Percentiles rank a stretch among this genome's conserved stretches.
phyloP scores from a whole-genome alignment of 2,888 invertebrate species.

The Scaptomyza cyrtandrae region DNA sequence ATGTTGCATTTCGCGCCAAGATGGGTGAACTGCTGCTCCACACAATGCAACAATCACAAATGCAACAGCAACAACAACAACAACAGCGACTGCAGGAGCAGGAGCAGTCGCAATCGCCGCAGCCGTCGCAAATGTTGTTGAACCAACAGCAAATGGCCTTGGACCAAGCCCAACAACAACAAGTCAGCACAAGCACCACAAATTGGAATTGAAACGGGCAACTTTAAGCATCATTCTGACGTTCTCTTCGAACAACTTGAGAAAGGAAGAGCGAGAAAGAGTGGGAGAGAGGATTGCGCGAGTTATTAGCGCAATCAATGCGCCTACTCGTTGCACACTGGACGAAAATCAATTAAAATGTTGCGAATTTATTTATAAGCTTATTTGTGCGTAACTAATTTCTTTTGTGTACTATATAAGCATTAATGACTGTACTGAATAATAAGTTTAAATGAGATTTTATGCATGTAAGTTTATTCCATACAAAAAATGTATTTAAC shows the following conservation, averaged over 20 bases:
- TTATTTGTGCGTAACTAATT: background rate
- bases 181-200: conserved; percentile 65
- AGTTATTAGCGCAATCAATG: conserved; percentile 41
- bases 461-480: background rate
- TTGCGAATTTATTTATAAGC: background rate
- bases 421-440: background rate
- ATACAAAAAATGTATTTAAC: background rate
- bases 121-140: conserved; percentile 73
- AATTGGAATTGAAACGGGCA: conserved; percentile 62
- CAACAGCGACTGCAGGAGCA: conserved; percentile 37
- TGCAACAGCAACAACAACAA: conserved; percentile 35
- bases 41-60: conserved; percentile 66
- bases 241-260: conserved; percentile 10
- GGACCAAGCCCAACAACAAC: conserved; percentile 66
- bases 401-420: background rate
- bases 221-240: conserved; percentile 15
- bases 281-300: conserved; percentile 8
- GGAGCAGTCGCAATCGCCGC: conserved; percentile 28
- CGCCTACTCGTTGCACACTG: conserved; percentile 52
- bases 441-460: background rate
- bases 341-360: conserved; percentile 1
- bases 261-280: background rate
- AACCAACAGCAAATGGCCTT: conserved; percentile 75
- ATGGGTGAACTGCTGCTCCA: conserved; percentile 77
- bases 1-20: conserved; percentile 77